Percentiles rank a stretch among this genome's conserved stretches.
Conservation (phyloP, 2,888 invertebrate species). For the Alloscopus bannaensis region DNA sequence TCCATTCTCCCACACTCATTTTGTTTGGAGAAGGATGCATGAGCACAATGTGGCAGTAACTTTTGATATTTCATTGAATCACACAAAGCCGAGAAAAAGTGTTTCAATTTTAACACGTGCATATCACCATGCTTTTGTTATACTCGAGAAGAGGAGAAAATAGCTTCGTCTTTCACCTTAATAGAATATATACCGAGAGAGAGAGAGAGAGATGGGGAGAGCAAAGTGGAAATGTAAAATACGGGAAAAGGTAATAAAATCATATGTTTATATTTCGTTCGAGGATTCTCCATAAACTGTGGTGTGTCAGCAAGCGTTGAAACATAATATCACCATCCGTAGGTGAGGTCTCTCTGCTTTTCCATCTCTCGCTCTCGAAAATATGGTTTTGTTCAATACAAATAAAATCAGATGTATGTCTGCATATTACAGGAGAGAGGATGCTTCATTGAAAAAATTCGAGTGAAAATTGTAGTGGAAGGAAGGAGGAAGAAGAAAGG, state of each 20-base stretch:
- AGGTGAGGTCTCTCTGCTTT: not conserved
- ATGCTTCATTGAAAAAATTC: conserved; percentile 22
- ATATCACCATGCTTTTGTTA: not conserved
- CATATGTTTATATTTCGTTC: too few species aligned
- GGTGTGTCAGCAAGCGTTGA: too few species aligned
- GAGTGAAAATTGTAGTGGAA: conserved; percentile 16
- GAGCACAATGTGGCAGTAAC: not conserved
- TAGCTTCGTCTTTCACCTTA: conserved; percentile 4
- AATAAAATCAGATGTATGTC: conserved; percentile 5
- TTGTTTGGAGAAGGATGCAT: too few species aligned
- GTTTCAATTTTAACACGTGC: not conserved
- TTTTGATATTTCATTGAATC: not conserved
- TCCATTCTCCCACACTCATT: too few species aligned
- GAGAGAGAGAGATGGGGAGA: conserved; percentile 4
- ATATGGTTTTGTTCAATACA: conserved; percentile 2
- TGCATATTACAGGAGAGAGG: too few species aligned
- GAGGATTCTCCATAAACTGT: not conserved
- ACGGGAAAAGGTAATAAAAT: too few species aligned
- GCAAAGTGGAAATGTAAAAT: not conserved
- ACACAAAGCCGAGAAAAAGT: not conserved
- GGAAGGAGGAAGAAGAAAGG: conserved; percentile 2
- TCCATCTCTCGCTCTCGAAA: conserved; percentile 2
- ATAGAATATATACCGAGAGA: not conserved
- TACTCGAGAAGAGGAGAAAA: not conserved
- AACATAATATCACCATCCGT: not conserved